Percentiles rank a stretch among this genome's conserved stretches.
Conservation (phyloP, 2,797 vertebrate species). For the Triplophysa yarkandensis region DNA sequence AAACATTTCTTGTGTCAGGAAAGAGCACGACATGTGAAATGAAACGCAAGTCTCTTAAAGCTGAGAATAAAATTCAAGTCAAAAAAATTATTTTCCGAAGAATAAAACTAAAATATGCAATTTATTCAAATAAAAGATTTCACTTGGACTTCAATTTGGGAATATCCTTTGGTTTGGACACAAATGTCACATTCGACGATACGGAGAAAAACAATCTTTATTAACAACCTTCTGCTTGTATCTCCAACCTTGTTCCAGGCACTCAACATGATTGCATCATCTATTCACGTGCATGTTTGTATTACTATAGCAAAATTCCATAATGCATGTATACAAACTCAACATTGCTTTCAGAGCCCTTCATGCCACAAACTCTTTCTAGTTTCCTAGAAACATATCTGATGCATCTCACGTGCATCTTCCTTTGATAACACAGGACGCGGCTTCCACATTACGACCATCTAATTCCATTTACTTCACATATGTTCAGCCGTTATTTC, state of each 20-base stretch:
- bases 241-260: background rate
- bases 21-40: too few relatives aligned
- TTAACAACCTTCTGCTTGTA: background rate
- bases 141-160: too few relatives aligned
- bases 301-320: background rate
- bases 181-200: too few relatives aligned
- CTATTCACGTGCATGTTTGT: background rate
- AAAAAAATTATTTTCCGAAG: too few relatives aligned
- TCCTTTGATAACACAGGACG: background rate
- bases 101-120: too few relatives aligned
- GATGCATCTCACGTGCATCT: background rate
- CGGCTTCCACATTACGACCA: background rate
- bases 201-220: background rate
- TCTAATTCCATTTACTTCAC: background rate
- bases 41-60: too few relatives aligned
- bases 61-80: too few relatives aligned
- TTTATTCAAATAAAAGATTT: too few relatives aligned
- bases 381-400: background rate
- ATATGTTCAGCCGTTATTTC: background rate
- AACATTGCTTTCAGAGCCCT: background rate
- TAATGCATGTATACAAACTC: background rate
- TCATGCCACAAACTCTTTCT: background rate
- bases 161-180: too few relatives aligned
- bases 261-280: background rate
- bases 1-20: too few relatives aligned